Evolutionary conservation across 2,888 invertebrate species (phyloP).

Genomic region (Apodemia zela): DNA sequence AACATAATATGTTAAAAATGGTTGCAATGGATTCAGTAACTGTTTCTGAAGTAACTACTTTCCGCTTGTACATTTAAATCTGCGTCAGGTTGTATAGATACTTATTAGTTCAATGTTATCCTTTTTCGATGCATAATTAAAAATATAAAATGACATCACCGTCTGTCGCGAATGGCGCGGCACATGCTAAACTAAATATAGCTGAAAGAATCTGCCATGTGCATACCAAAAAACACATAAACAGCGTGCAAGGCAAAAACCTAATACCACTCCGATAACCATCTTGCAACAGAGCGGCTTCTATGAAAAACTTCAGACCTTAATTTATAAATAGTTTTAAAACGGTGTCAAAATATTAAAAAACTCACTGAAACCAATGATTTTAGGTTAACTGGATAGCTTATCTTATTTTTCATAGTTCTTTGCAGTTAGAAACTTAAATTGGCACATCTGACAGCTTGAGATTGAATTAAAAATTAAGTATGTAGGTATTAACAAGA

Average conservation of each 20-base stretch:
- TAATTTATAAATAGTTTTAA: conserved; percentile 48
- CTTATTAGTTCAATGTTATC: conserved; percentile 43
- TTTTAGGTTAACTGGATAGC: neutral
- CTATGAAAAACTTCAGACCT: conserved; percentile 44
- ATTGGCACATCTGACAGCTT: too few relatives aligned
- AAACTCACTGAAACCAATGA: neutral
- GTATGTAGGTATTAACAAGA: too few relatives aligned
- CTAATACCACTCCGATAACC: conserved; percentile 49
- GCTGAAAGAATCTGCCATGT: conserved; percentile 67
- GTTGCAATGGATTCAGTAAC: too few relatives aligned
- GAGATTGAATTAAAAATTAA: neutral
- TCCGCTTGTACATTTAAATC: too few relatives aligned
- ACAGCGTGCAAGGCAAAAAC: conserved; percentile 49
- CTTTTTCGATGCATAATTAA: conserved; percentile 56
- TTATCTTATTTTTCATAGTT: neutral
- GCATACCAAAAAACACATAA: conserved; percentile 54
- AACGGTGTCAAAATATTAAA: conserved; percentile 29
- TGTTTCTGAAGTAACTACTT: too few relatives aligned
- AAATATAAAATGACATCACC: conserved; percentile 73
- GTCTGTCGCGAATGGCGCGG: conserved; percentile 65
- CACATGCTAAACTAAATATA: conserved; percentile 74
- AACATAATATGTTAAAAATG: too few relatives aligned
- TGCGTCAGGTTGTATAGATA: too few relatives aligned
- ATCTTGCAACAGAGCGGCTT: conserved; percentile 38
- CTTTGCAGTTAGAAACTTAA: too few relatives aligned